Evolutionary conservation across 2,797 vertebrate species (phyloP), one percentile per base, ranked within the genome.

Genomic region (Amphiprion clarkii): DNA sequence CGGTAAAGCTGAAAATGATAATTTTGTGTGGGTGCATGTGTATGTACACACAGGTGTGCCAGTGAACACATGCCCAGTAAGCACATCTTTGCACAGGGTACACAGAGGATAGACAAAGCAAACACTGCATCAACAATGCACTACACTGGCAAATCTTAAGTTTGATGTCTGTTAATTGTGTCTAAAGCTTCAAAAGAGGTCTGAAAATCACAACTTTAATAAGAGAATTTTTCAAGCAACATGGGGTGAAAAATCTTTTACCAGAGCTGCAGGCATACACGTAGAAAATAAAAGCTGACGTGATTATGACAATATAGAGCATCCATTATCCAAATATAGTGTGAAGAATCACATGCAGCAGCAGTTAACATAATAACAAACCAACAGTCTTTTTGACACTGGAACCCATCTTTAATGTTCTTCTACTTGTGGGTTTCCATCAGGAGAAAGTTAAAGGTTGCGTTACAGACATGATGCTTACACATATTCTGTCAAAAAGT

Each of bases 1-100:
- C 60, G 76, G 72, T 57, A 72, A 77, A 78, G 59, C 70, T 76
- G 42, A 76, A 85, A 85, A 79, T 76, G n/a, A 81, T 67, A 12
- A 84, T 85, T 81, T 51, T 62, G 74, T 78, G 63, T 55, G 16
- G 14, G 29, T 51, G 44, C 25, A 72, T 55, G 44, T 65, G 40
- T 56, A 5, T 29, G 42, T 57, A 39, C 44, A 65, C 36, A 31
- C 13, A 39, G 16, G 14, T 64, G 23, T 53, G 25, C 36, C 27
- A 49, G 31, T 33, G 49, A 21, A 44, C 12, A 72, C 49, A 49
- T 60, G 23, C 44, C 1, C 14, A 3, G 4, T 63, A 29, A n/a
- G 29, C 42, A 60, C 46, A 14, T 66, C 17, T 44, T n/a, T 19
- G 17, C 27, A 17, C 7, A 39, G 16, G 31, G 49, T 33, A 59